A percentile compares a stretch with the other conserved stretches of the same genome.
Evolutionary conservation across 2,113 vertebrate species (phyloP).

Genomic region (Saguinus imperator): DNA sequence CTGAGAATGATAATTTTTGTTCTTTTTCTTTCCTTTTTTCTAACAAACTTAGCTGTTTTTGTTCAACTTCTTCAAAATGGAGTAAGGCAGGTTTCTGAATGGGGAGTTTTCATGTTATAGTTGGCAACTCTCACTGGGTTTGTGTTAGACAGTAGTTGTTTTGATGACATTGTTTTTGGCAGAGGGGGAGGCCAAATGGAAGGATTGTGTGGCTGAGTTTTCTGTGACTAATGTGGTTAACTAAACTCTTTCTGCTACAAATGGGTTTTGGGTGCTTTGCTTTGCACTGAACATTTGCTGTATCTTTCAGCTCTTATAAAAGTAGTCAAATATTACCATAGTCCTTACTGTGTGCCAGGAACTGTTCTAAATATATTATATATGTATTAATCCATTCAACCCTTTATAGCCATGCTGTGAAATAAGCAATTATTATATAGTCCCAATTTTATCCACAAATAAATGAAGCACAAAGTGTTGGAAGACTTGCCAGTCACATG

Average conservation of each 20-base stretch:
- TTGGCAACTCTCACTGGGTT: background rate
- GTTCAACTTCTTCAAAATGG: background rate
- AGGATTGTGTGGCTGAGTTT: background rate
- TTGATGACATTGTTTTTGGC: background rate
- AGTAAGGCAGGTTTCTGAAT: background rate
- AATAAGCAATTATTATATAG: background rate
- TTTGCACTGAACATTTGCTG: background rate
- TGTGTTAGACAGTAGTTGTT: background rate
- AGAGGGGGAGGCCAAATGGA: background rate
- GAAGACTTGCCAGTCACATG: background rate
- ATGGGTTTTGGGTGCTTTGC: background rate
- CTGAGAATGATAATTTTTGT: too few species aligned
- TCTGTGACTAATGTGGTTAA: background rate
- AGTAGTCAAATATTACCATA: background rate
- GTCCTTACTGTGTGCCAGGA: background rate
- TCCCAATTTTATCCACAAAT: background rate
- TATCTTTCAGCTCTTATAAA: background rate
- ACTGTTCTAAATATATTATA: background rate
- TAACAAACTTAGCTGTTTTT: background rate
- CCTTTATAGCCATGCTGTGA: background rate
- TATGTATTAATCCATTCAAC: background rate
- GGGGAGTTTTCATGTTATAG: background rate
- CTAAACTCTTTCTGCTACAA: background rate
- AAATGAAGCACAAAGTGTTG: background rate
- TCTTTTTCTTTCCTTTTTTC: background rate